Base-by-base conservation (phyloP, 2,113 vertebrate species). In the Lethenteron camtschaticum region DNA sequence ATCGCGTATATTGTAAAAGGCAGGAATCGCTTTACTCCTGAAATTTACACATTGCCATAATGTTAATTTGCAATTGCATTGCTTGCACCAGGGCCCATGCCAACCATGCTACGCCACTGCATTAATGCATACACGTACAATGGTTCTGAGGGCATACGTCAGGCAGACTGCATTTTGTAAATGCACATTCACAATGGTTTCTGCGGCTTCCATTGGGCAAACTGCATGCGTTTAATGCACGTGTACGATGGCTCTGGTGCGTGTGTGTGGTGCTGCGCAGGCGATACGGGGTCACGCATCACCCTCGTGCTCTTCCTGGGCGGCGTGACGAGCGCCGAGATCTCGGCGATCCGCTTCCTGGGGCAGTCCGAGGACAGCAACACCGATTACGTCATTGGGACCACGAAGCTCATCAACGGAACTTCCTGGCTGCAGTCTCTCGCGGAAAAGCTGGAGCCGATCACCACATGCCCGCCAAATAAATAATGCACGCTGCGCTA, bases 331-430 rank as follows among this genome's bases (percentile, higher is more conserved):
- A 96, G 89, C 0, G 95, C 95, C 0, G 95, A 99, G 73, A 90
- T 99, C 10, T 90, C 92, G 0, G 92, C 95, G 1, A 83, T 97
- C 56, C 81, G 92, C 1, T 99, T 99, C 59, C 85, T 99, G 58
- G 96, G 92, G 20, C 91, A 99, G 58, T 83, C 95, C 85, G 95
- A 99, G 75, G 95, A 99, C 12, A 85, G 90, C 10, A 89, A 90
- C 68, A 96, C 87, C 9, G 95, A 99, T 68, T 99, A 99, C 0
- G 82, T 99, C 4, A 90, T 99, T 58, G 91, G 90, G 55, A 90
- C 92, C 6, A 97, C 95, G 2, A 99, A 97, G 74, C 85, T 99
- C 1, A 82, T 97, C 74, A 99, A 92, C 0, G 92, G 95, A 3
- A 87, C 83, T 18, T 92, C 81, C 56, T 99, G 92, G 89, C 79